Conservation (phyloP, 2,888 invertebrate species). For the Hyposoter dolosus region DNA sequence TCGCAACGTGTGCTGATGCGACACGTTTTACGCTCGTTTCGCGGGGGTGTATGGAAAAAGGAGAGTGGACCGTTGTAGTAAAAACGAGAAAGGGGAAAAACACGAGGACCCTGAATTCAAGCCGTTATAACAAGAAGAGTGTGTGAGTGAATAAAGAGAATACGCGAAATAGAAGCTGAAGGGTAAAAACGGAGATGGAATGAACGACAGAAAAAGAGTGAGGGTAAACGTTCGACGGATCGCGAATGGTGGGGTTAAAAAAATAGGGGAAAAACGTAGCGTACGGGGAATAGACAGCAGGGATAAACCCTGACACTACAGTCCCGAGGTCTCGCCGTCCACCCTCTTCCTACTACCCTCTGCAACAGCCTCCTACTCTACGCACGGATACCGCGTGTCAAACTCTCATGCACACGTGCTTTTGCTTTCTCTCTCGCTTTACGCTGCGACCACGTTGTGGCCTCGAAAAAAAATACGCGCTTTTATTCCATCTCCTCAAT, state of each 20-base stretch:
- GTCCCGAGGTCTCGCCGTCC: slow-evolving; percentile 54
- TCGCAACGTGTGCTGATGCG: slow-evolving; percentile 62
- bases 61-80: slow-evolving; percentile 57
- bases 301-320: slow-evolving; percentile 74
- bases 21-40: slow-evolving; percentile 71
- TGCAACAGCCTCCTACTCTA: slow-evolving; percentile 77
- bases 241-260: slow-evolving; percentile 79
- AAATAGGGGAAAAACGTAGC: slow-evolving; percentile 81
- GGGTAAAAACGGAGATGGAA: slow-evolving; percentile 56
- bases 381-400: slow-evolving; percentile 84
- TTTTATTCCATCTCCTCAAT: slow-evolving; percentile 57
- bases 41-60: slow-evolving; percentile 42
- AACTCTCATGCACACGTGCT: slow-evolving; percentile 81
- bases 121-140: slow-evolving; percentile 48
- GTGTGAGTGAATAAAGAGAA: slow-evolving; percentile 57
- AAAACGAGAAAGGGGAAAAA: slow-evolving; percentile 64
- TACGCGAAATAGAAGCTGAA: slow-evolving; percentile 25
- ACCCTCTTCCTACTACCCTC: slow-evolving; percentile 71
- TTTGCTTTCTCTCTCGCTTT: slow-evolving; percentile 63
- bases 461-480: slow-evolving; percentile 65
- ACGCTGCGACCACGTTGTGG: slow-evolving; percentile 60
- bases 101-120: slow-evolving; percentile 57
- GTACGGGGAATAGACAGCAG: slow-evolving; percentile 79
- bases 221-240: slow-evolving; percentile 75
- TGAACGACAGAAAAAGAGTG: slow-evolving; percentile 61